phyloP scores from a whole-genome alignment of 1,140 invertebrate species.

The Branchinecta lynchi region DNA sequence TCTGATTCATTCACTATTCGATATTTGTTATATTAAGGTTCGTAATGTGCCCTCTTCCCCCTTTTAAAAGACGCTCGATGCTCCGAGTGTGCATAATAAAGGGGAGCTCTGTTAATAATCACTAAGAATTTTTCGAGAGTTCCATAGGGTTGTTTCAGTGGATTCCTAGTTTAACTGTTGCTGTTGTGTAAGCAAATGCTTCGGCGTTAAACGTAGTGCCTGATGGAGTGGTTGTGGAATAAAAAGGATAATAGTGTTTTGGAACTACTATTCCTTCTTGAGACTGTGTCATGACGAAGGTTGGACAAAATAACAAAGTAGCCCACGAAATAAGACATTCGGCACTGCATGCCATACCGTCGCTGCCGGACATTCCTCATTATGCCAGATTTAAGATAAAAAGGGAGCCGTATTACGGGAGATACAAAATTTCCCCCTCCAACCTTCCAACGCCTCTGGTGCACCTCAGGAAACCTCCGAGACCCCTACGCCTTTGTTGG shows the following conservation, averaged over 20 bases:
- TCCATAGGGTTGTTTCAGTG: too few species aligned
- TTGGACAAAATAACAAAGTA: not conserved
- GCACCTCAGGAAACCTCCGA: not conserved
- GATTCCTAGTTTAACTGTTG: too few species aligned
- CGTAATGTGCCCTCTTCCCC: too few species aligned
- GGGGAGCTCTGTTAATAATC: too few species aligned
- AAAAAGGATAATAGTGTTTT: not conserved
- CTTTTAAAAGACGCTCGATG: too few species aligned
- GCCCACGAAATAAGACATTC: not conserved
- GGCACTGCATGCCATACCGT: not conserved
- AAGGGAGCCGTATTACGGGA: not conserved
- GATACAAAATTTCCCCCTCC: not conserved
- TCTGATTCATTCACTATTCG: too few species aligned
- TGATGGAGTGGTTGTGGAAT: not conserved
- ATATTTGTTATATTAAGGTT: too few species aligned
- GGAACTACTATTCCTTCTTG: not conserved
- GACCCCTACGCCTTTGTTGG: slow-evolving; percentile 14
- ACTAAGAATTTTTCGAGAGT: too few species aligned
- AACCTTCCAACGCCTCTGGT: not conserved
- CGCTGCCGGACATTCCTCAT: not conserved
- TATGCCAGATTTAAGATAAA: not conserved
- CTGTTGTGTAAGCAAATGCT: too few species aligned
- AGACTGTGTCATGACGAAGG: not conserved
- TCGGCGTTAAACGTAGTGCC: too few species aligned
- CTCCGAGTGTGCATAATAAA: too few species aligned